A percentile compares a stretch with the other conserved stretches of the same genome.
These are phyloP conservation scores for Conopomorpha cramerella DNA, from an alignment of 1,140 invertebrate genomes.

Conservation along the genomic window DNA sequence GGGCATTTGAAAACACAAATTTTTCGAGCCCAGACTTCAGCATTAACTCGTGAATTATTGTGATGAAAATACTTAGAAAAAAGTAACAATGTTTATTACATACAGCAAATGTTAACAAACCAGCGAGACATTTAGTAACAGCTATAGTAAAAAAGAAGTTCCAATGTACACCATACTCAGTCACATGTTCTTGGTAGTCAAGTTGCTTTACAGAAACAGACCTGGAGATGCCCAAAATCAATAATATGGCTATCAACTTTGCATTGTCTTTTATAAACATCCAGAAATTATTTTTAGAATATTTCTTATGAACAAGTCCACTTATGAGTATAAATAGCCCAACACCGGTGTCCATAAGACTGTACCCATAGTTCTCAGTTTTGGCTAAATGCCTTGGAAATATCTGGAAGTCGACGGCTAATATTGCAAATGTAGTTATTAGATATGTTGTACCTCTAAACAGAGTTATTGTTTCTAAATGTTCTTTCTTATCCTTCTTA, in stretches of 20 bases:
- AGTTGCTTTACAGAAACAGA: conserved; percentile 66
- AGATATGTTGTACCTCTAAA: conserved; percentile 74
- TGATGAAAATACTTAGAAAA: conserved; percentile 58
- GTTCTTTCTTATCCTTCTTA: no score
- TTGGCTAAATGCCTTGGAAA: conserved; percentile 88
- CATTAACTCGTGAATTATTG: conserved; percentile 71
- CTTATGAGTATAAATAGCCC: conserved; percentile 88
- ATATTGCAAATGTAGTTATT: conserved; percentile 79
- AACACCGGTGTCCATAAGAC: conserved; percentile 94
- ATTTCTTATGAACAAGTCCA: conserved; percentile 72
- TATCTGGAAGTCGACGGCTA: conserved; percentile 89
- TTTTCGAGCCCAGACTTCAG: conserved; percentile 67
- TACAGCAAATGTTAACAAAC: conserved; percentile 60
- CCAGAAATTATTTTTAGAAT: conserved; percentile 16
- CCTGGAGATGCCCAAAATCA: conserved; percentile 74
- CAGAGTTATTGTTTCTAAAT: conserved; percentile 71
- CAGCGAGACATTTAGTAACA: conserved; percentile 76
- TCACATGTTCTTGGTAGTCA: conserved; percentile 84
- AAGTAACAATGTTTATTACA: conserved; percentile 38
- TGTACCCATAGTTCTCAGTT: conserved; percentile 83
- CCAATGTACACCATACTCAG: conserved; percentile 95
- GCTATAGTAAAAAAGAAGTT: conserved; percentile 96
- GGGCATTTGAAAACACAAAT: conserved; percentile 71
- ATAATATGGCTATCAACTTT: conserved; percentile 55
- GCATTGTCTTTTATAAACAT: conserved; percentile 28